Conservation (phyloP, 2,113 vertebrate species). For the Tetraodon nigroviridis region DNA sequence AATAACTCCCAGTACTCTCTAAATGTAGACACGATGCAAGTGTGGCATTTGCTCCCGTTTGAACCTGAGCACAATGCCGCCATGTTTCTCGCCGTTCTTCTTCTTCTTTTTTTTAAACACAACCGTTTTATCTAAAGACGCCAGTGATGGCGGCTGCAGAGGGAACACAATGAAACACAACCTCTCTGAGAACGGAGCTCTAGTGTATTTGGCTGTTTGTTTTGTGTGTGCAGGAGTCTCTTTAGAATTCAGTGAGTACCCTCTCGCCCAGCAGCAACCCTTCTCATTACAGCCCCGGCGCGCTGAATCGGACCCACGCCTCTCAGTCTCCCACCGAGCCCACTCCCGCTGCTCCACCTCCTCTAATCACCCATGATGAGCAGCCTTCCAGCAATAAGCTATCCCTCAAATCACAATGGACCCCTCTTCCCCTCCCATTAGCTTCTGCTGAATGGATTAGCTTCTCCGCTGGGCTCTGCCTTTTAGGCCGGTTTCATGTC, state of each 20-base stretch:
- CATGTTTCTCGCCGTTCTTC: no score
- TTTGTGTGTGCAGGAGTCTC: neutral
- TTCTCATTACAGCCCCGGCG: conserved; percentile 35
- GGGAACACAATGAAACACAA: no score
- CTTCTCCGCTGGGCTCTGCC: conserved; percentile 50
- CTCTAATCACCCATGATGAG: conserved; percentile 72
- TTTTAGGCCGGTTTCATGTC: conserved; percentile 45
- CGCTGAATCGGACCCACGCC: conserved; percentile 42
- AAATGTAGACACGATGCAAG: no score
- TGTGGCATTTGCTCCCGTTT: no score
- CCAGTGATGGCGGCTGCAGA: no score
- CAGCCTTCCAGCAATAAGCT: conserved; percentile 70
- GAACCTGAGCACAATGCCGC: no score
- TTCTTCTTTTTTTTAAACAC: no score
- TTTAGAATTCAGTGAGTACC: conserved; percentile 14
- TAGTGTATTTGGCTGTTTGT: no score
- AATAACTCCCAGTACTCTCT: no score
- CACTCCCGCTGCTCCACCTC: conserved; percentile 64
- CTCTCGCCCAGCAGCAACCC: conserved; percentile 26
- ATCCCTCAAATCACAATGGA: conserved; percentile 73
- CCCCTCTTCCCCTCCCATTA: conserved; percentile 69
- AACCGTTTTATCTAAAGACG: no score
- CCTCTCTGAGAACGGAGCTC: no score
- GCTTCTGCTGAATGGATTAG: conserved; percentile 69
- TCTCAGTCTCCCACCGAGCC: conserved; percentile 55